These are phyloP conservation scores for Dicerorhinus sumatrensis DNA, from an alignment of 2,113 vertebrate species.

Conservation along the genomic window DNA sequence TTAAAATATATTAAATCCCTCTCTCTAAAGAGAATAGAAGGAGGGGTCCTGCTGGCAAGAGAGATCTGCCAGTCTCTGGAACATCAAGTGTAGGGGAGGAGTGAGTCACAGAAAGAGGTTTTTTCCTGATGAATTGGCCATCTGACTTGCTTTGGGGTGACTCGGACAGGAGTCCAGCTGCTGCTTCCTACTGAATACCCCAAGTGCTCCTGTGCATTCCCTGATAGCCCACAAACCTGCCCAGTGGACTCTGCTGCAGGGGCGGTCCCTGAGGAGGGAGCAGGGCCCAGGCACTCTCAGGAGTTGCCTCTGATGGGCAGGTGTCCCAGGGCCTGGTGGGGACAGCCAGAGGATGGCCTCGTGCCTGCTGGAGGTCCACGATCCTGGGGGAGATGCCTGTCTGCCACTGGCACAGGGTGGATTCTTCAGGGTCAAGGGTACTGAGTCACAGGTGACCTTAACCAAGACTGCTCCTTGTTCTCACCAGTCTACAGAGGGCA, in stretches of 20 bases:
- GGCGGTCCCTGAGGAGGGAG: too few relatives aligned
- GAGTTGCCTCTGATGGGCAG: too few relatives aligned
- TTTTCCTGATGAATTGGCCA: neutral
- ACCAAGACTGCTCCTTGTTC: neutral
- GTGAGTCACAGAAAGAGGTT: neutral
- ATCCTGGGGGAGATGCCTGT: neutral
- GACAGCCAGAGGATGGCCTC: neutral
- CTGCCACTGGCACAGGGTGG: too few relatives aligned
- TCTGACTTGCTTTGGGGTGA: neutral
- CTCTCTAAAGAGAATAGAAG: neutral
- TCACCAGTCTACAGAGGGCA: neutral
- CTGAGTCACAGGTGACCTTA: neutral
- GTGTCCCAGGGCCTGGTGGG: neutral
- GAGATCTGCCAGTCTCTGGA: neutral
- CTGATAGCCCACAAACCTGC: neutral
- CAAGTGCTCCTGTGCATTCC: neutral
- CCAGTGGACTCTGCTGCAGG: neutral
- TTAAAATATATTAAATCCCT: neutral
- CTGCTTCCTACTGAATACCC: neutral
- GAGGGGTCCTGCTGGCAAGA: neutral
- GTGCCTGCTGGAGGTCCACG: neutral
- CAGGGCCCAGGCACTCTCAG: fast-evolving
- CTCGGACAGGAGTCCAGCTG: neutral
- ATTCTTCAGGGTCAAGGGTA: neutral
- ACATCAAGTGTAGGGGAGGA: neutral